Conservation (phyloP, 2,113 vertebrate species). For the Thunnus maccoyii region DNA sequence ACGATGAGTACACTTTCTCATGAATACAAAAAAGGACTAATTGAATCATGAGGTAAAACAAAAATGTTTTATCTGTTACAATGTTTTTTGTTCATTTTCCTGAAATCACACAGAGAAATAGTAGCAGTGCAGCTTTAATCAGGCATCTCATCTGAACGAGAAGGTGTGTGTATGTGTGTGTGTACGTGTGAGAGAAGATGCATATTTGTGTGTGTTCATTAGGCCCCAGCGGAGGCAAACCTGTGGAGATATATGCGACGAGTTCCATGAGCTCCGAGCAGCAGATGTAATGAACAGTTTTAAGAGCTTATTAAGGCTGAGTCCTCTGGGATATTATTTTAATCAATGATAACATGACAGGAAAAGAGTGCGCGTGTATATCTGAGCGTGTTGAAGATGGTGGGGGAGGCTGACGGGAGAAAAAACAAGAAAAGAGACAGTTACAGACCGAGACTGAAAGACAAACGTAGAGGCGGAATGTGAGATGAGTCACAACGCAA, state of each 20-base stretch:
- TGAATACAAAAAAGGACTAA: background rate
- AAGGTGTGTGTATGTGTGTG: background rate
- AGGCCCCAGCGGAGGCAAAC: background rate
- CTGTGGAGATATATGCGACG: slow-evolving; percentile 15
- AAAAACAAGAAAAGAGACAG: background rate
- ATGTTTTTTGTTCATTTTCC: background rate
- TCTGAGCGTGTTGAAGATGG: background rate
- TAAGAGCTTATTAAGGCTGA: slow-evolving; percentile 42
- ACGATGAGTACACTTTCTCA: background rate
- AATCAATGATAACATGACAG: slow-evolving; percentile 58
- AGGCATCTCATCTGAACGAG: background rate
- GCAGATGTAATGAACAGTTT: slow-evolving; percentile 43
- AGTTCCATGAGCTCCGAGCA: background rate
- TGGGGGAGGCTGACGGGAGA: background rate
- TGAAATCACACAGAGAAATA: background rate
- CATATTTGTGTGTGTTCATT: background rate
- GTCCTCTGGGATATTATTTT: slow-evolving; percentile 34
- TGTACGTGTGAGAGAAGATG: background rate
- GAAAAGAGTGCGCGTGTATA: background rate
- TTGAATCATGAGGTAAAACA: too few relatives aligned
- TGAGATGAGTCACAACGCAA: slow-evolving; percentile 36
- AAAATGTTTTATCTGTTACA: background rate
- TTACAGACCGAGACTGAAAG: slow-evolving; percentile 13
- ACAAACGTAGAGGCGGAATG: slow-evolving; percentile 25
- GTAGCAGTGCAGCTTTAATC: background rate